Conservation (phyloP, 2,888 invertebrate genomes). For the Pammene aurita region DNA sequence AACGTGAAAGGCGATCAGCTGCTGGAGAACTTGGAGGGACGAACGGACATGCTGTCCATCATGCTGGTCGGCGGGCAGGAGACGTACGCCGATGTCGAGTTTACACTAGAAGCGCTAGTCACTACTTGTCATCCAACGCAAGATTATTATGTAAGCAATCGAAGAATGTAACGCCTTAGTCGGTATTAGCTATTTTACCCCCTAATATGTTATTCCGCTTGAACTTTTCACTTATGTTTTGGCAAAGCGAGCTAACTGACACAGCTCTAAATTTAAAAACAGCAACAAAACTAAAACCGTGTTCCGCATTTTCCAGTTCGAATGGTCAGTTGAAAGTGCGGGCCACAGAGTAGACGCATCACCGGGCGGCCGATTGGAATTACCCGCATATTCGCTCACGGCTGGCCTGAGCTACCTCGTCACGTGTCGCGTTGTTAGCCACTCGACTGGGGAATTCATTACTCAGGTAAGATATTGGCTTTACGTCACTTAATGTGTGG, state of each 20-base stretch:
- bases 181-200: too few relatives aligned
- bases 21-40: constrained; percentile 55
- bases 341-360: constrained; percentile 48
- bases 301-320: constrained; percentile 52
- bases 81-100: constrained; percentile 57
- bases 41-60: constrained; percentile 60
- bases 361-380: constrained; percentile 54
- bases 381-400: constrained; percentile 53
- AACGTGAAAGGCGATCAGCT: constrained; percentile 58
- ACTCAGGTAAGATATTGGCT: constrained; percentile 54
- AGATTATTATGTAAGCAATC: constrained; percentile 69
- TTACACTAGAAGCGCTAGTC: constrained; percentile 59
- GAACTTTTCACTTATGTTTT: too few relatives aligned
- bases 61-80: constrained; percentile 59
- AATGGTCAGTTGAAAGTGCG: constrained; percentile 56
- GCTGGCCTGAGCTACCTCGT: constrained; percentile 55
- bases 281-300: neutral
- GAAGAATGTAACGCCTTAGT: too few relatives aligned
- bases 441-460: constrained; percentile 52
- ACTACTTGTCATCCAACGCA: constrained; percentile 62
- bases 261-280: too few relatives aligned
- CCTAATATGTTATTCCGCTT: too few relatives aligned
- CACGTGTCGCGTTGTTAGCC: constrained; percentile 54
- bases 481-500: neutral
- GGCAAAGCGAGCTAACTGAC: too few relatives aligned